Conservation (phyloP, 1,140 invertebrate species). For the Danaus plexippus region DNA sequence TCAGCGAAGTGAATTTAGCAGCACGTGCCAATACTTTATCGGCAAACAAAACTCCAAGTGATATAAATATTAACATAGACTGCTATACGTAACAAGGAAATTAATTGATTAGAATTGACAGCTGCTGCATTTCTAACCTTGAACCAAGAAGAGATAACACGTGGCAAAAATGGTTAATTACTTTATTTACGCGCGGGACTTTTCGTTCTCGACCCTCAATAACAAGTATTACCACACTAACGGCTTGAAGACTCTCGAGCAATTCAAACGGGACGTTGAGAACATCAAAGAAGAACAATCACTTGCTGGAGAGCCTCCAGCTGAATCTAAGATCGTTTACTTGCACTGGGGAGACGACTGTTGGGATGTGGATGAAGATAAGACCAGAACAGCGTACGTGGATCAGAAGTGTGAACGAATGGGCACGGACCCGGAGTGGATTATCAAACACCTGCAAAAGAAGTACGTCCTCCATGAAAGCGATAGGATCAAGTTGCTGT, state of each 20-base stretch:
- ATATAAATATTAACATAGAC: too few species aligned
- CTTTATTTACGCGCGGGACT: constrained; percentile 28
- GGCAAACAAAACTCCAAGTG: too few species aligned
- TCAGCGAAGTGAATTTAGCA: too few species aligned
- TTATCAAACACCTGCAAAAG: constrained; percentile 19
- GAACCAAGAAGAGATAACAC: too few species aligned
- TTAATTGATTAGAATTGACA: too few species aligned
- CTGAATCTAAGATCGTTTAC: constrained; percentile 21
- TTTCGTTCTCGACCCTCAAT: constrained; percentile 20
- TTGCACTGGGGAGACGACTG: constrained; percentile 27
- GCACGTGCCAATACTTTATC: too few species aligned
- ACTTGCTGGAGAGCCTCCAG: constrained; percentile 11
- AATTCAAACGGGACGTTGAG: constrained; percentile 24
- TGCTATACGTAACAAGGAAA: too few species aligned
- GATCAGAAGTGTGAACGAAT: constrained; percentile 1
- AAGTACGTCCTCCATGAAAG: neutral
- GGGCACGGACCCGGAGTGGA: constrained; percentile 18
- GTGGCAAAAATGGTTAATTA: constrained; percentile 1
- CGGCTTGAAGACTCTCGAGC: constrained; percentile 22
- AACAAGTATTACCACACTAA: constrained; percentile 20
- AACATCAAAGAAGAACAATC: constrained; percentile 19
- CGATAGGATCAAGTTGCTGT: constrained; percentile 18
- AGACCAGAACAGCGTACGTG: constrained; percentile 11
- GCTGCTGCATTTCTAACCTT: too few species aligned
- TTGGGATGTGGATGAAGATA: constrained; percentile 19